Evolutionary conservation across 30 jellyfish, hydroid and myxozoan genomes (phyloP).

Genomic region (Clytia hemisphaerica): DNA sequence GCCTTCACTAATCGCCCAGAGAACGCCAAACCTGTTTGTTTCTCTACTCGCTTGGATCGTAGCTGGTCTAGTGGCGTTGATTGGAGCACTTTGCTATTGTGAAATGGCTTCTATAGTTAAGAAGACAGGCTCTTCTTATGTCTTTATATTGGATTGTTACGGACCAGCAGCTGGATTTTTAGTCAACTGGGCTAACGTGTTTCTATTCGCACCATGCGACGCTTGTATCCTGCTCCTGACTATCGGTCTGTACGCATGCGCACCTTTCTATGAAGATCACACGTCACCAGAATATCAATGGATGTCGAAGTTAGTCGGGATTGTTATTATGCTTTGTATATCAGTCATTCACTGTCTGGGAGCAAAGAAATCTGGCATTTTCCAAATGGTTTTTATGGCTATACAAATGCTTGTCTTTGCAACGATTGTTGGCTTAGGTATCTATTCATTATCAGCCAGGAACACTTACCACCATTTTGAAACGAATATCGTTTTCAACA

Average conservation of each 20-base stretch:
- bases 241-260: too few species aligned
- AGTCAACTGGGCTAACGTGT: too few species aligned
- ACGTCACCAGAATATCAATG: neutral
- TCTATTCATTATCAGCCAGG: neutral
- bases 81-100: too few species aligned
- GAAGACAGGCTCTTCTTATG: too few species aligned
- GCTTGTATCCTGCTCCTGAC: too few species aligned
- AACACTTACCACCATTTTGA: neutral
- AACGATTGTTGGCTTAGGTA: neutral
- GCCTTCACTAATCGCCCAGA: neutral
- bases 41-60: neutral
- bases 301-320: neutral
- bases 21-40: neutral
- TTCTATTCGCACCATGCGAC: too few species aligned
- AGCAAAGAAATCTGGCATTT: neutral
- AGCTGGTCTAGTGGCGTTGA: too few species aligned
- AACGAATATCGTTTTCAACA: neutral
- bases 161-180: too few species aligned
- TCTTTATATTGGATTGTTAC: too few species aligned
- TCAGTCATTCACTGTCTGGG: neutral
- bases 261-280: neutral
- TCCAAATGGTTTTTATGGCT: neutral
- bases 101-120: too few species aligned
- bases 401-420: neutral
- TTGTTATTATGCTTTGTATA: neutral